Evolutionary conservation across 2,888 invertebrate species (phyloP).

Genomic region (Philhelius pedissequus): DNA sequence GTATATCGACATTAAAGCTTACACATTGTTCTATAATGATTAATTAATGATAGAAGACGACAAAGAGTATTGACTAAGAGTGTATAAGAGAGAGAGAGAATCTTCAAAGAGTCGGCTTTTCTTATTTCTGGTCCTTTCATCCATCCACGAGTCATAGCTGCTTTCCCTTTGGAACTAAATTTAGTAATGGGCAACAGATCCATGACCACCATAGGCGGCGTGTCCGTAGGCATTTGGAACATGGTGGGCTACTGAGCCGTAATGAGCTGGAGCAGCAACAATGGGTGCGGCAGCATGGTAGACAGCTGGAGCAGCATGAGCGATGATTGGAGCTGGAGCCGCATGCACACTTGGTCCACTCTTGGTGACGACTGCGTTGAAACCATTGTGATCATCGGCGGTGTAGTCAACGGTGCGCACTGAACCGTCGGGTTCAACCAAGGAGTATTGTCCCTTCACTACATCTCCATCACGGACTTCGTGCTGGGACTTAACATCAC

Average conservation of each 20-base stretch:
- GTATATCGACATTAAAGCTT: constrained; percentile 52
- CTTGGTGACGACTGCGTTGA: constrained; percentile 79
- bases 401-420: constrained; percentile 79
- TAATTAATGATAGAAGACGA: constrained; percentile 33
- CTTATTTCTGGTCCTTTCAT: constrained; percentile 59
- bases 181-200: constrained; percentile 76
- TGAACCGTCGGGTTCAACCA: constrained; percentile 79
- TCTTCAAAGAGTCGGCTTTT: constrained; percentile 18
- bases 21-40: constrained; percentile 13
- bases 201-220: constrained; percentile 73
- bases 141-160: constrained; percentile 61
- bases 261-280: constrained; percentile 73
- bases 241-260: constrained; percentile 70
- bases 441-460: constrained; percentile 79
- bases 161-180: constrained; percentile 31
- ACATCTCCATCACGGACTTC: constrained; percentile 79
- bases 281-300: constrained; percentile 71
- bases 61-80: constrained; percentile 60
- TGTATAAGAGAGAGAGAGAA: constrained; percentile 50
- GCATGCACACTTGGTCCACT: constrained; percentile 77
- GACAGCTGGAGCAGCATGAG: constrained; percentile 69
- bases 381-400: constrained; percentile 79
- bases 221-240: constrained; percentile 50
- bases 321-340: constrained; percentile 29
- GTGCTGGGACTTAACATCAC: constrained; percentile 79